phyloP scores from a whole-genome alignment of 2,888 invertebrate species.

The Agriopis marginaria region DNA sequence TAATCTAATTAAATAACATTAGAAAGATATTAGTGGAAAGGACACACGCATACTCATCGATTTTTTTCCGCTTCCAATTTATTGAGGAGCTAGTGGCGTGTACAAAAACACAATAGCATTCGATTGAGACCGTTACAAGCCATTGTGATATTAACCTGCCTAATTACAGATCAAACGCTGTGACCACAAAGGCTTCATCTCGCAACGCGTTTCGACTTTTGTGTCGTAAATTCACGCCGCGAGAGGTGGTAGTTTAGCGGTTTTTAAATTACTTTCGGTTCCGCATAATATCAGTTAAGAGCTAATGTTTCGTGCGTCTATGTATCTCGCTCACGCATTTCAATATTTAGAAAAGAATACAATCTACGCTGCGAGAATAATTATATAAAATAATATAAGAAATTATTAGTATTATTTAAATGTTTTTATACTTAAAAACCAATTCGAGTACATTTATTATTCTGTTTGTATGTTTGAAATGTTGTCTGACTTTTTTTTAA shows the following conservation, averaged over 20 bases:
- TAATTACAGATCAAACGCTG: slow-evolving; percentile 82
- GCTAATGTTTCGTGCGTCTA: too few relatives aligned
- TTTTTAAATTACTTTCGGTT: slow-evolving; percentile 71
- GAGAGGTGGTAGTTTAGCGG: slow-evolving; percentile 68
- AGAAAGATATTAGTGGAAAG: slow-evolving; percentile 57
- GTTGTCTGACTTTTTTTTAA: too few relatives aligned
- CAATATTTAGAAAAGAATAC: too few relatives aligned
- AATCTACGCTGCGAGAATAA: too few relatives aligned
- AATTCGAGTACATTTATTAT: too few relatives aligned
- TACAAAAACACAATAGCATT: slow-evolving; percentile 73
- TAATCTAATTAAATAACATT: slow-evolving; percentile 52
- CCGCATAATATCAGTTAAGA: slow-evolving; percentile 51
- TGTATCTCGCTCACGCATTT: too few relatives aligned
- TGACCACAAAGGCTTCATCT: slow-evolving; percentile 81
- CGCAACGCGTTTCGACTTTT: slow-evolving; percentile 71
- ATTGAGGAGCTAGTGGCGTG: slow-evolving; percentile 60
- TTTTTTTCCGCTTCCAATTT: slow-evolving; percentile 65
- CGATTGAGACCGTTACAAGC: slow-evolving; percentile 78
- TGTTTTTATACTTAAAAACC: too few relatives aligned
- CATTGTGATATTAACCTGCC: slow-evolving; percentile 79
- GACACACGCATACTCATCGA: slow-evolving; percentile 56
- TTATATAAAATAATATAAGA: too few relatives aligned
- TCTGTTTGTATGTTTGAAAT: too few relatives aligned
- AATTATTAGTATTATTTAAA: too few relatives aligned
- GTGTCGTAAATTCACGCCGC: slow-evolving; percentile 72